A percentile compares a stretch with the other conserved stretches of the same genome.
Conservation (phyloP, 2,888 invertebrate genomes). For the Pheosia tremula region DNA sequence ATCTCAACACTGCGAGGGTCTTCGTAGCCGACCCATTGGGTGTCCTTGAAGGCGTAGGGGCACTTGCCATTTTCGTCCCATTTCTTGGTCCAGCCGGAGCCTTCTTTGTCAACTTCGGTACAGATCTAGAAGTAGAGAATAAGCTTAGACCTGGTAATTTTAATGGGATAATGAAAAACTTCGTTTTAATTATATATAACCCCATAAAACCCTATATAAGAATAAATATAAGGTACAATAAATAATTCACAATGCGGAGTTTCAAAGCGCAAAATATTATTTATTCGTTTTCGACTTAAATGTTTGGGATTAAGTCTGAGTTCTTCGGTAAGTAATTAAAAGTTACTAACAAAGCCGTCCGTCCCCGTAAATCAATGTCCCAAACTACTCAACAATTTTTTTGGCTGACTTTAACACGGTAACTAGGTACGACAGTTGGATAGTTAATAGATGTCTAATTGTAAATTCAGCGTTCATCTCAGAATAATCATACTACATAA, state of each 20-base stretch:
- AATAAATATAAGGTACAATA: not conserved
- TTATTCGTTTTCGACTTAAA: not conserved
- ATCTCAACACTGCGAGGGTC: constrained; percentile 91
- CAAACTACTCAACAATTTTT: not conserved
- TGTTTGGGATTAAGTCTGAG: not conserved
- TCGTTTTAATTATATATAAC: too few species aligned
- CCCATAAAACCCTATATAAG: too few species aligned
- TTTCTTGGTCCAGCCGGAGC: constrained; percentile 91
- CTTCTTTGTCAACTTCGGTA: constrained; percentile 87
- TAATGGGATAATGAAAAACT: too few species aligned
- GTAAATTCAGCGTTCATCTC: too few species aligned
- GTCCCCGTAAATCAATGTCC: not conserved
- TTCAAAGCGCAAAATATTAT: not conserved
- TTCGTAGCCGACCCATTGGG: constrained; percentile 96
- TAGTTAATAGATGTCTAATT: not conserved
- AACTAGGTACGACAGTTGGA: not conserved
- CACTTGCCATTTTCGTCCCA: constrained; percentile 94
- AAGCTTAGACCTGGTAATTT: too few species aligned
- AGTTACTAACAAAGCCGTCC: not conserved
- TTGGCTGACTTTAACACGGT: not conserved
- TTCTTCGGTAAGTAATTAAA: not conserved
- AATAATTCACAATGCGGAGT: not conserved
- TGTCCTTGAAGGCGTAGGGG: constrained; percentile 94
- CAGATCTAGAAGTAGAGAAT: constrained; percentile 86
- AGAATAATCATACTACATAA: constrained; percentile 4